These are phyloP conservation scores for Phalloptychus januarius DNA, from an alignment of 2,797 vertebrate species.

Conservation along the genomic window DNA sequence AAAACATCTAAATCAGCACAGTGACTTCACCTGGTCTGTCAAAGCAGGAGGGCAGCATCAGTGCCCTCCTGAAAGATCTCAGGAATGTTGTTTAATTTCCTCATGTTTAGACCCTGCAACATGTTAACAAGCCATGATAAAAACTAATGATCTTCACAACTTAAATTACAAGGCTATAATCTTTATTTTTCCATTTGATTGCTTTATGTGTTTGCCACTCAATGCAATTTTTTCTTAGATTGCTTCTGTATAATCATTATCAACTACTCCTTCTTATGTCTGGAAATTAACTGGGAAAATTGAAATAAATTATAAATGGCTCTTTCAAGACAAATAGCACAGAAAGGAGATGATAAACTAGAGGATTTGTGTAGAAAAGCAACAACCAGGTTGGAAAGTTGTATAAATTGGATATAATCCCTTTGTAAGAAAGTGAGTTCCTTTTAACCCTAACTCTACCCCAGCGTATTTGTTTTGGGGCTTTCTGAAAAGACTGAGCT, in stretches of 20 bases:
- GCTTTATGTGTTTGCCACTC: background rate
- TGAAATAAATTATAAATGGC: too few relatives aligned
- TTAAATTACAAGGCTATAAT: background rate
- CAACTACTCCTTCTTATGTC: too few relatives aligned
- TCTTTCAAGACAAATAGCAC: too few relatives aligned
- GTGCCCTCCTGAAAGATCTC: background rate
- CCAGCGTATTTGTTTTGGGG: background rate
- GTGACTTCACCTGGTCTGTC: background rate
- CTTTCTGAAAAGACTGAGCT: background rate
- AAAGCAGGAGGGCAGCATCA: background rate
- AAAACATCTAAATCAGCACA: background rate
- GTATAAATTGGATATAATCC: background rate
- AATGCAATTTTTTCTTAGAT: background rate
- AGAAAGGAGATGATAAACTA: too few relatives aligned
- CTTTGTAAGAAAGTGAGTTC: background rate
- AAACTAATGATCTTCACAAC: background rate
- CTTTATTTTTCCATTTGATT: background rate
- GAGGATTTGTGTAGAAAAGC: too few relatives aligned
- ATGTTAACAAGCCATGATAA: background rate
- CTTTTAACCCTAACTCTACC: too few relatives aligned
- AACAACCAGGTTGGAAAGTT: too few relatives aligned
- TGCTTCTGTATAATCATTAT: background rate
- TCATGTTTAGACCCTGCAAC: background rate
- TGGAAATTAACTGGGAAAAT: too few relatives aligned
- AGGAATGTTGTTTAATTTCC: background rate